A percentile compares a stretch with the other conserved stretches of the same genome.
Evolutionary conservation across 2,797 vertebrate species (phyloP).

Genomic region (Enteromius unitaeniatus): DNA sequence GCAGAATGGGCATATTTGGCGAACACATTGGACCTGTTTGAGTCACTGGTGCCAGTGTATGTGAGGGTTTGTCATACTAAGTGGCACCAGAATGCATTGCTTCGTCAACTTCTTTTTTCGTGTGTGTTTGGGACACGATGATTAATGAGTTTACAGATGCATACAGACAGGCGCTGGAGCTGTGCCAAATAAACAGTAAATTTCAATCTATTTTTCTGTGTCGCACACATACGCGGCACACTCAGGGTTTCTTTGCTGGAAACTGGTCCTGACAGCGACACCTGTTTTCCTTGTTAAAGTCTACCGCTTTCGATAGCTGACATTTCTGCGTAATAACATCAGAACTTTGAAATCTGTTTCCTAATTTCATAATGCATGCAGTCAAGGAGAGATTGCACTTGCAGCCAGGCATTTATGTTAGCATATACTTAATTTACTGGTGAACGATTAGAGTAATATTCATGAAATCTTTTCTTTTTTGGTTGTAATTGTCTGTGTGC

Average conservation of each 20-base stretch:
- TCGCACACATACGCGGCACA: not conserved
- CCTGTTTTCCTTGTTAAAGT: slow-evolving; percentile 32
- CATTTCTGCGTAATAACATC: slow-evolving; percentile 26
- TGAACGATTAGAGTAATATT: slow-evolving; percentile 12
- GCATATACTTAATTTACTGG: slow-evolving; percentile 28
- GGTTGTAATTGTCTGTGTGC: not conserved
- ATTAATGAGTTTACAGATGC: slow-evolving; percentile 47
- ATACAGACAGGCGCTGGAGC: slow-evolving; percentile 29
- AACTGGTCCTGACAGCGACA: slow-evolving; percentile 36
- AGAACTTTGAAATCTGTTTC: not conserved
- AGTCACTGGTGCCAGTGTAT: slow-evolving; percentile 19
- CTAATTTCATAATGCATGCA: slow-evolving; percentile 20
- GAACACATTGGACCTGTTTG: not conserved
- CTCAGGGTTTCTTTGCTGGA: slow-evolving; percentile 1
- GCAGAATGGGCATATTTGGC: slow-evolving; percentile 28
- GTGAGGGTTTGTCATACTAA: slow-evolving; percentile 28
- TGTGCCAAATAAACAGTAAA: slow-evolving; percentile 36
- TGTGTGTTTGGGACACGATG: slow-evolving; percentile 13
- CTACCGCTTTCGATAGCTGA: slow-evolving; percentile 10
- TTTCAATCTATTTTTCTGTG: slow-evolving; percentile 25
- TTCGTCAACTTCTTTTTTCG: not conserved
- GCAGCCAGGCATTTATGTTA: slow-evolving; percentile 11
- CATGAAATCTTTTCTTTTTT: not conserved
- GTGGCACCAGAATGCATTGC: slow-evolving; percentile 30
- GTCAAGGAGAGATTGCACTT: slow-evolving; percentile 7